These are phyloP conservation scores for Rhincodon typus DNA, from an alignment of 2,797 vertebrate genomes.

Conservation along the genomic window DNA sequence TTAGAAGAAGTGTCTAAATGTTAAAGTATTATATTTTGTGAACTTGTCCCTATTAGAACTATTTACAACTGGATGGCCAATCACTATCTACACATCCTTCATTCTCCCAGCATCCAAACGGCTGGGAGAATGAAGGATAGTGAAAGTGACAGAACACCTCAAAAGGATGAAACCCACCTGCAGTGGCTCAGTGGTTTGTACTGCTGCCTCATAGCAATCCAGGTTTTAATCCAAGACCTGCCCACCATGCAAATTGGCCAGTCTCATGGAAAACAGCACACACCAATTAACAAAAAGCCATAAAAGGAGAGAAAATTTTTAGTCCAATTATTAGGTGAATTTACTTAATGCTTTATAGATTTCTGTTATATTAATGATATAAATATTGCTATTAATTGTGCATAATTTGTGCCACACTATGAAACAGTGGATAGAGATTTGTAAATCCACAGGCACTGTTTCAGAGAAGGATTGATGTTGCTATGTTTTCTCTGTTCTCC, in stretches of 20 bases:
- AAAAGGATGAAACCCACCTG: background rate
- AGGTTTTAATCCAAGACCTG: background rate
- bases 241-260: background rate
- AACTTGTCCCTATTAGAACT: background rate
- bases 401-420: background rate
- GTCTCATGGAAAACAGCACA: background rate
- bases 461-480: background rate
- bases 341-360: background rate
- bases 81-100: background rate
- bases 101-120: background rate
- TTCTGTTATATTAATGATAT: background rate
- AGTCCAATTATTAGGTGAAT: no score
- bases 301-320: background rate
- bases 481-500: conserved; percentile 17
- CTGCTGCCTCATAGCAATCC: no score
- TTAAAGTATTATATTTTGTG: background rate
- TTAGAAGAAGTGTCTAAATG: background rate
- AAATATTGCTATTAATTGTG: background rate
- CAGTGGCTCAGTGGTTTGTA: background rate
- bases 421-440: background rate
- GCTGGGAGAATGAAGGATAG: background rate
- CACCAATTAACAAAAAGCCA: background rate
- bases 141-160: background rate
- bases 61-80: background rate
- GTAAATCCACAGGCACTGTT: background rate